Conservation (phyloP, 2,113 vertebrate genomes). For the Trematomus loennbergii region DNA sequence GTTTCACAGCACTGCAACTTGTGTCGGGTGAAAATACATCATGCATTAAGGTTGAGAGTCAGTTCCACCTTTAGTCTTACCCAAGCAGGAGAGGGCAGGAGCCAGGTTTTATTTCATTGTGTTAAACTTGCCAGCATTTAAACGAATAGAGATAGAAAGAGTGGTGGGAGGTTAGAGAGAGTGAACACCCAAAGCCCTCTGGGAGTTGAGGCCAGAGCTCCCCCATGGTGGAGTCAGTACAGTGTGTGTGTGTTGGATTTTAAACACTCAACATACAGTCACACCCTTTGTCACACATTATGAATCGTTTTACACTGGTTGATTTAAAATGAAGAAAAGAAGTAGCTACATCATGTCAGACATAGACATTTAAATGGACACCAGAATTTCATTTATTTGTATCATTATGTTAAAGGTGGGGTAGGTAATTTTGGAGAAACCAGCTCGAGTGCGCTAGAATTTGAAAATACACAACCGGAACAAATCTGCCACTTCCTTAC, state of each 20-base stretch:
- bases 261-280: constrained; percentile 13
- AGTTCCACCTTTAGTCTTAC: constrained; percentile 86
- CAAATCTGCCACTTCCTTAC: too few relatives aligned
- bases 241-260: not conserved
- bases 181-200: constrained; percentile 79
- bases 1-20: constrained; percentile 50
- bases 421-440: too few relatives aligned
- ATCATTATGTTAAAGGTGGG: too few relatives aligned
- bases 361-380: not conserved
- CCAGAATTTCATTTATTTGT: too few relatives aligned
- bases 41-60: constrained; percentile 61
- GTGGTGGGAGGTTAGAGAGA: constrained; percentile 90
- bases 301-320: not conserved
- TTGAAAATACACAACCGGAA: too few relatives aligned
- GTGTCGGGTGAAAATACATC: constrained; percentile 16
- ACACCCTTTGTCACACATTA: not conserved
- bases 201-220: constrained; percentile 84
- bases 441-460: too few relatives aligned
- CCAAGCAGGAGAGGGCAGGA: constrained; percentile 93
- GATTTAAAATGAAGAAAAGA: constrained; percentile 7
- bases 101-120: constrained; percentile 85
- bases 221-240: constrained; percentile 12
- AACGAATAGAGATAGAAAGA: constrained; percentile 91
- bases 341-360: constrained; percentile 6
- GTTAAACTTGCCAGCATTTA: constrained; percentile 95